Evolutionary conservation across 2,797 vertebrate genomes (phyloP).

Genomic region (Artibeus lituratus): DNA sequence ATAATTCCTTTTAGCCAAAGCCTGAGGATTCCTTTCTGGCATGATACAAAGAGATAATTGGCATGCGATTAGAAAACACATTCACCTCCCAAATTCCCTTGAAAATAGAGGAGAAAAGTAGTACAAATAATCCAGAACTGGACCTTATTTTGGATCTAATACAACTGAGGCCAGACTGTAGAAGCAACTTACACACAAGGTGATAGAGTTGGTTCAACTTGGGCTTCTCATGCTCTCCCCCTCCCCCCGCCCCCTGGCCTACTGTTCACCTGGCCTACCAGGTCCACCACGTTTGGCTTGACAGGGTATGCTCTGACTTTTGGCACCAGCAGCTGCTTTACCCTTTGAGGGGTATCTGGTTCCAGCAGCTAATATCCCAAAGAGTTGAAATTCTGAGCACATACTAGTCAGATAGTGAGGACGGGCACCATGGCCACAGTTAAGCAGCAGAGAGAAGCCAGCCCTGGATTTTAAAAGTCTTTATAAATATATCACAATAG

Average conservation of each 20-base stretch:
- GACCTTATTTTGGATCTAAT: neutral
- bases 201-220: neutral
- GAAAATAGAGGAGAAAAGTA: neutral
- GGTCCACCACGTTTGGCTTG: neutral
- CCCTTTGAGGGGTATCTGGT: neutral
- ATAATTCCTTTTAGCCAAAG: neutral
- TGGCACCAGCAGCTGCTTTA: neutral
- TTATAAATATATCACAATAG: neutral
- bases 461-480: neutral
- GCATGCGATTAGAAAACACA: neutral
- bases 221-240: neutral
- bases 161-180: neutral
- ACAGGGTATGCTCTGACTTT: neutral
- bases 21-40: neutral
- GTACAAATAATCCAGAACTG: neutral
- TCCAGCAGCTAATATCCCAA: neutral
- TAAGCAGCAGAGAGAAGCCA: neutral
- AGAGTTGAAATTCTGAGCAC: neutral
- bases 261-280: too few relatives aligned
- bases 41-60: neutral
- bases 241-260: neutral
- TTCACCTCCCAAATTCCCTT: neutral
- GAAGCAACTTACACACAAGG: neutral
- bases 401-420: neutral
- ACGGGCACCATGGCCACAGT: neutral